A percentile compares a stretch with the other conserved stretches of the same genome.
Conservation (phyloP, 2,113 vertebrate species). For the Sebastes fasciatus region DNA sequence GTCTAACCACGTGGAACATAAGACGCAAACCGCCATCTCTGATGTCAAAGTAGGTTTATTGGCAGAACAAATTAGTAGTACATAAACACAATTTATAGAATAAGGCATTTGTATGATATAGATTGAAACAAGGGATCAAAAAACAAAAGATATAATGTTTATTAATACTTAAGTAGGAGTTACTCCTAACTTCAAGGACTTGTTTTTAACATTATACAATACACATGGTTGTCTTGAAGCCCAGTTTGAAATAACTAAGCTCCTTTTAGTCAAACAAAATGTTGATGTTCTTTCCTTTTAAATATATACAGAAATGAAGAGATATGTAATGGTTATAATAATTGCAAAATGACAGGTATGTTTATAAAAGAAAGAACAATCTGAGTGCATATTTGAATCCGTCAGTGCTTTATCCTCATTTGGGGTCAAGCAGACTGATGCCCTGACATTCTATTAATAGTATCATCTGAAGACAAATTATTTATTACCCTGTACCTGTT, state of each 20-base stretch:
- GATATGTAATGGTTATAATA: background rate
- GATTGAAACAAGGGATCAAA: background rate
- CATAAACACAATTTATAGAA: background rate
- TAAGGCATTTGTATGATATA: background rate
- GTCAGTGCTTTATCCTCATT: background rate
- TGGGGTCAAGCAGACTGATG: background rate
- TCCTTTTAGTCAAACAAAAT: background rate
- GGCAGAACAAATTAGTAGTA: background rate
- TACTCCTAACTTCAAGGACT: background rate
- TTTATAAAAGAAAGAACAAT: background rate
- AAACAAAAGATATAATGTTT: background rate
- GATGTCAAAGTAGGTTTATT: background rate
- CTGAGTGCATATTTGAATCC: constrained; percentile 6
- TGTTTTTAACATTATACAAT: background rate
- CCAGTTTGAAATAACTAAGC: background rate
- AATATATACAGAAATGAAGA: background rate
- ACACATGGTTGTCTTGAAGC: background rate
- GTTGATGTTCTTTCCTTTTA: background rate
- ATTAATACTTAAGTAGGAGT: background rate
- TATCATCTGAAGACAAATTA: constrained; percentile 5
- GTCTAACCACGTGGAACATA: background rate
- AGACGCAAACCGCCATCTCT: background rate
- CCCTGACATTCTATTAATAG: background rate
- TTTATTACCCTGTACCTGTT: constrained; percentile 13
- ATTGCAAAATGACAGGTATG: background rate